Conservation (phyloP, 2,888 invertebrate genomes). For the Lasioglossum marginatum region DNA sequence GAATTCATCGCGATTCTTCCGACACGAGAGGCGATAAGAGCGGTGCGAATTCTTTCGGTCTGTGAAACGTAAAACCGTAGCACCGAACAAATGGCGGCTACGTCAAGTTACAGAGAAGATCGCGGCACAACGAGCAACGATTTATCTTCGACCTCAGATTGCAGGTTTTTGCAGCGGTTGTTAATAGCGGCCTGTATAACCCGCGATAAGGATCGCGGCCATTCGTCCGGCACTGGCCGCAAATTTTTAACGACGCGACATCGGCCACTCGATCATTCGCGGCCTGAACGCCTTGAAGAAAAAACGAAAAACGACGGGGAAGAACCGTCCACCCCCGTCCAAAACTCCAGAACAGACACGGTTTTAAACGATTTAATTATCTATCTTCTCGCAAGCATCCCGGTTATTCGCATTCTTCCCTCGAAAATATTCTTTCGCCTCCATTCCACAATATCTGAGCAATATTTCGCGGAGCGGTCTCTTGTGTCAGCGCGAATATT, state of each 20-base stretch:
- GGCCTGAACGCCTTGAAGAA: not conserved
- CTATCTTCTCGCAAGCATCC: not conserved
- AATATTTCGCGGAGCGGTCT: slow-evolving; percentile 4
- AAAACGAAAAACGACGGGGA: not conserved
- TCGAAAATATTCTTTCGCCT: slow-evolving; percentile 22
- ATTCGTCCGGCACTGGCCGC: slow-evolving; percentile 72
- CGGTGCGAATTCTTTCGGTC: slow-evolving; percentile 51
- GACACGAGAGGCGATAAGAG: slow-evolving; percentile 42
- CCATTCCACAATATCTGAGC: not conserved
- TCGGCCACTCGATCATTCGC: slow-evolving; percentile 28
- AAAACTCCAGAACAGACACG: too few species aligned
- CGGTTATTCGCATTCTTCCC: slow-evolving; percentile 7
- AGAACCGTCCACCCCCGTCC: not conserved
- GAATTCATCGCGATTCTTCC: slow-evolving; percentile 23
- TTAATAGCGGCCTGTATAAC: slow-evolving; percentile 78
- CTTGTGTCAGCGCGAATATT: slow-evolving; percentile 33
- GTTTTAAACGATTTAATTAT: slow-evolving; percentile 50
- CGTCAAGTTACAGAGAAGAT: slow-evolving; percentile 67
- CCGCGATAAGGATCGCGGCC: slow-evolving; percentile 76
- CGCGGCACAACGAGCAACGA: slow-evolving; percentile 68
- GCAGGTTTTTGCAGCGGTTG: slow-evolving; percentile 79
- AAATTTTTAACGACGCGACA: slow-evolving; percentile 74
- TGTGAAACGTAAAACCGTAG: slow-evolving; percentile 62
- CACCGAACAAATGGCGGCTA: slow-evolving; percentile 65
- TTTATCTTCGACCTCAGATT: slow-evolving; percentile 80